Conservation (phyloP, 2,888 invertebrate genomes). For the Isoperla grammatica region DNA sequence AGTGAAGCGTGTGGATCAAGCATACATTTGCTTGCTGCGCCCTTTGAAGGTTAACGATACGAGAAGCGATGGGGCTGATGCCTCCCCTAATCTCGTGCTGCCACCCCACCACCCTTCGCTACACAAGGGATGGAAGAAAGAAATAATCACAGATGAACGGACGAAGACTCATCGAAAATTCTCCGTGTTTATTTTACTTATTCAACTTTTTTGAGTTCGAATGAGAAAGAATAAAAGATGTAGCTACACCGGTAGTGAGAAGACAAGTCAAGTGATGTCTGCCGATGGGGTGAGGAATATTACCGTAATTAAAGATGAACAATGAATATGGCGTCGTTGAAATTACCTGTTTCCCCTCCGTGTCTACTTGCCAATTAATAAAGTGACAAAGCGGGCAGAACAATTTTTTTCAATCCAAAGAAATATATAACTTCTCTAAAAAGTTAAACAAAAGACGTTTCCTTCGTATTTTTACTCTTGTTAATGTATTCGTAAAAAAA, state of each 20-base stretch:
- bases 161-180: neutral
- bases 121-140: neutral
- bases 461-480: too few relatives aligned
- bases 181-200: constrained; percentile 15
- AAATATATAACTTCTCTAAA: too few relatives aligned
- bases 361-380: too few relatives aligned
- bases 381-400: too few relatives aligned
- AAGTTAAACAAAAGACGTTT: too few relatives aligned
- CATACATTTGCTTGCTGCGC: constrained; percentile 29
- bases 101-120: constrained; percentile 13
- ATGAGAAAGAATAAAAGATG: constrained; percentile 2
- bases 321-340: neutral
- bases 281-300: neutral
- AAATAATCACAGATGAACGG: constrained; percentile 11
- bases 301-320: constrained; percentile 13
- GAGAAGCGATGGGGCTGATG: constrained; percentile 19
- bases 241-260: neutral
- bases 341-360: too few relatives aligned
- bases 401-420: too few relatives aligned
- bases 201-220: constrained; percentile 10
- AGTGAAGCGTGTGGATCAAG: constrained; percentile 21
- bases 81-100: constrained; percentile 18
- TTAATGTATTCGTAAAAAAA: too few relatives aligned
- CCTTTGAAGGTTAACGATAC: constrained; percentile 29
- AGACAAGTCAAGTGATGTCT: neutral